phyloP scores from a whole-genome alignment of 2,113 vertebrate species.

The Tursiops truncatus region DNA sequence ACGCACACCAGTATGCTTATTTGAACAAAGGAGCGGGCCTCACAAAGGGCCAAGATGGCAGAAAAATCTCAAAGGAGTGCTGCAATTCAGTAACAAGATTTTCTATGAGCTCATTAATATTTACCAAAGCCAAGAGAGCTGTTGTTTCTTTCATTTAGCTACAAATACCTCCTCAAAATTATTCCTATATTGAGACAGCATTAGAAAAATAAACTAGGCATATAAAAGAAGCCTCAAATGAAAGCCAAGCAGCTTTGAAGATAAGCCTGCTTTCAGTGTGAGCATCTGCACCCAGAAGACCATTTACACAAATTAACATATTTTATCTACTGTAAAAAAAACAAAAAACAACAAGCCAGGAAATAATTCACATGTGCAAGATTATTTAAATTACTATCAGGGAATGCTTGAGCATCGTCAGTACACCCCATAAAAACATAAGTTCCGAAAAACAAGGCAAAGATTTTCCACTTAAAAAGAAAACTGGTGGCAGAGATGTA shows the following conservation, averaged over 20 bases:
- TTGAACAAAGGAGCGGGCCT: slow-evolving; percentile 74
- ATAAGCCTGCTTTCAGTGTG: slow-evolving; percentile 81
- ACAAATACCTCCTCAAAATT: slow-evolving; percentile 80
- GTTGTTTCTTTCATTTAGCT: slow-evolving; percentile 73
- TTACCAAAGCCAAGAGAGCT: slow-evolving; percentile 78
- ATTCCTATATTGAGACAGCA: slow-evolving; percentile 82
- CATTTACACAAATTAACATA: slow-evolving; percentile 89
- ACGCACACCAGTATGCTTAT: slow-evolving; percentile 77
- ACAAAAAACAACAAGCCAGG: slow-evolving; percentile 5
- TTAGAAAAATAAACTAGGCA: slow-evolving; percentile 82
- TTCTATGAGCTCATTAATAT: slow-evolving; percentile 82
- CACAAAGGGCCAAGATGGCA: slow-evolving; percentile 74
- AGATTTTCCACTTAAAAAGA: slow-evolving; percentile 62
- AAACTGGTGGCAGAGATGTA: slow-evolving; percentile 5
- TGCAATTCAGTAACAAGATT: slow-evolving; percentile 78
- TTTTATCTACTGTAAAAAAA: slow-evolving; percentile 85
- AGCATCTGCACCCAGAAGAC: slow-evolving; percentile 83
- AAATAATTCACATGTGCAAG: slow-evolving; percentile 81
- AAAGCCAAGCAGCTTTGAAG: slow-evolving; percentile 84
- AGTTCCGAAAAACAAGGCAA: slow-evolving; percentile 75
- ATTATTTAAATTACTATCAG: slow-evolving; percentile 82
- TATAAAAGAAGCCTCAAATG: slow-evolving; percentile 82
- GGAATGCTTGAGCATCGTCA: slow-evolving; percentile 75
- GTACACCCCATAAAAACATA: slow-evolving; percentile 63
- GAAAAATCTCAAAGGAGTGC: slow-evolving; percentile 72